phyloP scores from a whole-genome alignment of 1,140 invertebrate genomes.

The Ceratoteleas bidentatus region DNA sequence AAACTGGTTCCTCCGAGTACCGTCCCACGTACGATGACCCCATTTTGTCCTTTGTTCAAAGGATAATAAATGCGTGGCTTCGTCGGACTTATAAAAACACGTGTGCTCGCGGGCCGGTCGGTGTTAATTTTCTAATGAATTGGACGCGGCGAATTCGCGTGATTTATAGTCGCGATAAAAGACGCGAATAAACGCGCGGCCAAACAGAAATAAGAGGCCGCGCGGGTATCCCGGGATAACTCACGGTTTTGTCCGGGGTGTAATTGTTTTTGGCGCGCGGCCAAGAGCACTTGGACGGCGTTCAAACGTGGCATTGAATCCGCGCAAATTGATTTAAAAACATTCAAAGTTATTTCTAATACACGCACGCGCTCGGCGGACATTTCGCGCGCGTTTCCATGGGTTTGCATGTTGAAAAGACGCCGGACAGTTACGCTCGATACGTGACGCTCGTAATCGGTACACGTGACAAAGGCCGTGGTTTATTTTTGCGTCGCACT shows the following conservation, averaged over 20 bases:
- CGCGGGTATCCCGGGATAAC: conserved; percentile 6
- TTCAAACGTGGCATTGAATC: conserved; percentile 56
- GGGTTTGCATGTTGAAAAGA: conserved; percentile 45
- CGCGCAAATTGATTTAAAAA: conserved; percentile 77
- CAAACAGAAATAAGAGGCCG: conserved; percentile 9
- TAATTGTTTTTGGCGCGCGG: conserved; percentile 73
- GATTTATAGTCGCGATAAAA: conserved; percentile 13
- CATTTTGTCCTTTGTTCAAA: conserved; percentile 65
- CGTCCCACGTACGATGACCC: conserved; percentile 65
- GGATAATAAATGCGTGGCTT: conserved; percentile 55
- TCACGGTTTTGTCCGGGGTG: conserved; percentile 47
- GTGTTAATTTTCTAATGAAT: conserved; percentile 15
- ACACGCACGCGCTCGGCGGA: conserved; percentile 68
- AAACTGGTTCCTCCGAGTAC: conserved; percentile 67
- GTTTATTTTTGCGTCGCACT: conserved; percentile 33
- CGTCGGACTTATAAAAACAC: conserved; percentile 22
- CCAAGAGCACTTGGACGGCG: conserved; percentile 57
- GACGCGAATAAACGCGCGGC: neutral
- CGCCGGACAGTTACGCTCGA: conserved; percentile 19
- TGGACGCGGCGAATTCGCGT: neutral
- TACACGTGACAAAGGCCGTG: conserved; percentile 23
- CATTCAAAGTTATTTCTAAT: conserved; percentile 77
- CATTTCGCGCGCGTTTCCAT: conserved; percentile 45
- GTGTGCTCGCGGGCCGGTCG: conserved; percentile 7
- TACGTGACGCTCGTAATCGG: conserved; percentile 42